phyloP scores from a whole-genome alignment of 2,888 invertebrate species.

The Conistra vaccinii region DNA sequence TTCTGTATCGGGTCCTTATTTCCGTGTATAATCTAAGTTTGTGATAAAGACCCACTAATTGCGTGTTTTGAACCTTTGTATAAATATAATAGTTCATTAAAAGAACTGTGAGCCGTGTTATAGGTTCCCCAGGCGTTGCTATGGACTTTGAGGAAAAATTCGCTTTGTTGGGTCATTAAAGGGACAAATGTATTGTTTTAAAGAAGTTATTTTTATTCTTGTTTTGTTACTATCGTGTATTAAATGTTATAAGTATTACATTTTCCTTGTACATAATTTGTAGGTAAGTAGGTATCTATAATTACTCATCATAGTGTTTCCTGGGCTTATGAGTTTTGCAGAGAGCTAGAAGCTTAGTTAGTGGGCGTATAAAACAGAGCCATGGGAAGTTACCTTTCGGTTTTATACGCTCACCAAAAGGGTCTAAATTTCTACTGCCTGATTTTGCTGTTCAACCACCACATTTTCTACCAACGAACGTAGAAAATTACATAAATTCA shows the following conservation, averaged over 20 bases:
- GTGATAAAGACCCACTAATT: slow-evolving; percentile 62
- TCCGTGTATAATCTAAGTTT: slow-evolving; percentile 59
- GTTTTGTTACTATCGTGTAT: not conserved
- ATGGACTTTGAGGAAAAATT: slow-evolving; percentile 43
- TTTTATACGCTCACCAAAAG: no score
- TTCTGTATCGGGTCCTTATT: slow-evolving; percentile 56
- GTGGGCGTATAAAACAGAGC: no score
- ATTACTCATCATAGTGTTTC: not conserved
- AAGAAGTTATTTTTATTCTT: slow-evolving; percentile 4
- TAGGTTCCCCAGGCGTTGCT: slow-evolving; percentile 11
- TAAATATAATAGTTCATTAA: slow-evolving; percentile 55
- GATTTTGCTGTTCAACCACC: no score
- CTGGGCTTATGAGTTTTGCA: not conserved
- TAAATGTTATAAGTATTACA: no score
- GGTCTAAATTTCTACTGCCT: no score
- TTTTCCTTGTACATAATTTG: slow-evolving; percentile 12
- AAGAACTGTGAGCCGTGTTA: slow-evolving; percentile 43
- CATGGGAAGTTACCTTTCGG: no score
- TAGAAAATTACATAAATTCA: no score
- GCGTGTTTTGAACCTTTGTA: slow-evolving; percentile 59
- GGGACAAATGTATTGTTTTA: not conserved
- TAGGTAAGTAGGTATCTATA: not conserved
- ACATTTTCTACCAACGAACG: no score
- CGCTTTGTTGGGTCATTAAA: slow-evolving; percentile 11
- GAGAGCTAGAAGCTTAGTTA: no score